Conservation (phyloP, 2,113 vertebrate genomes). For the Sminthopsis crassicaudata region DNA sequence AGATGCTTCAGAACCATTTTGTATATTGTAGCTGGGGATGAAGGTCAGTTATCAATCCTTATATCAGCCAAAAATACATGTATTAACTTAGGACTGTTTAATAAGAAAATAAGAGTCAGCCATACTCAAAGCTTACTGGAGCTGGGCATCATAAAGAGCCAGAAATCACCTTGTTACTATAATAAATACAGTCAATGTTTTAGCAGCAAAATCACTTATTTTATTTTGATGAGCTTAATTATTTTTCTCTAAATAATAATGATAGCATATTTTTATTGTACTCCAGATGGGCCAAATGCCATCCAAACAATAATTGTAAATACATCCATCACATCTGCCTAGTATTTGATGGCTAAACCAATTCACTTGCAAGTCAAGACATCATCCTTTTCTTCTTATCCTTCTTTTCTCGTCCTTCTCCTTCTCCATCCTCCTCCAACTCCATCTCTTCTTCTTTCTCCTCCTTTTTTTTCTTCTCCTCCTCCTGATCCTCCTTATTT, state of each 20-base stretch:
- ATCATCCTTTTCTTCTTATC: no score
- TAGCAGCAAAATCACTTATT: background rate
- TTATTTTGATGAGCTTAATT: background rate
- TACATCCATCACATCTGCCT: background rate
- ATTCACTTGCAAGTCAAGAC: no score
- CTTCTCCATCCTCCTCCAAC: no score
- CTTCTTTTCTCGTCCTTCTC: no score
- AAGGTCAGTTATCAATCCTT: background rate
- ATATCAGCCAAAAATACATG: background rate
- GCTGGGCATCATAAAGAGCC: background rate
- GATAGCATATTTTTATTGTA: constrained; percentile 51
- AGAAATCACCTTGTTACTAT: background rate
- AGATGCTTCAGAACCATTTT: background rate
- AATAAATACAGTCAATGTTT: background rate
- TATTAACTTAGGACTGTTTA: background rate
- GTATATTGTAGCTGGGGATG: background rate
- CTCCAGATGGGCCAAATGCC: constrained; percentile 9
- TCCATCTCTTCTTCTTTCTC: no score
- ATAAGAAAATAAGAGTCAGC: background rate
- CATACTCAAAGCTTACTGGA: background rate
- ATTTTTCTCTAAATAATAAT: background rate
- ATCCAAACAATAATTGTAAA: background rate
- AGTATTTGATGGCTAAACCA: background rate
- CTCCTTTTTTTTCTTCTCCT: no score
- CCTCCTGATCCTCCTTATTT: no score